Evolutionary conservation across 2,888 invertebrate species (phyloP), one percentile per base, ranked within the genome.

Genomic region (Cheilosia scutellata): DNA sequence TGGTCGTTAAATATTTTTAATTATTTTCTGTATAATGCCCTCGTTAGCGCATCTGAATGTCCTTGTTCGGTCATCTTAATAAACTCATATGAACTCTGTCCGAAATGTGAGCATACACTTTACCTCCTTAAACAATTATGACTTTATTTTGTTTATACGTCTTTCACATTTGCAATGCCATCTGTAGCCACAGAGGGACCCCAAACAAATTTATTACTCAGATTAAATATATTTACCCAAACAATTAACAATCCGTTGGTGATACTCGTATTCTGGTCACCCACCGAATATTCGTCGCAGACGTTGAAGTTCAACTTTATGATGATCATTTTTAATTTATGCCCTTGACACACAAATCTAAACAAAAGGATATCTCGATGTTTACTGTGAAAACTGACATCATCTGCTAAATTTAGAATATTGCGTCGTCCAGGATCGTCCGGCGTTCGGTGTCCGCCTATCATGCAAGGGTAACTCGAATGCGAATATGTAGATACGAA

Each of bases 321-420:
- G 42, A 65, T 29, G 40, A 60, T 29, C 16, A 9, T 40, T 84
- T 53, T 60, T 53, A 72, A 65, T 80, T 70, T 31, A 76, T 76
- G 70, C 79, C 83, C 83, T 79, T 84, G 79, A 70, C 83, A 79
- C 40, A 79, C 9, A 65, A 65, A 51, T 5, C 70, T 37, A 71
- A 44, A 68, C 60, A 68, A 72, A 83, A 83, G 79, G 79, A 84
- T 75, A 58, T 47, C 11, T 57, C 70, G 47, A 70, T 74, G 55
- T 72, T 66, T 72, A 55, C 60, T 57, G 74, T 47, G 80, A 71
- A 75, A 62, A 44, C 58, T 84, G 84, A 84, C 47, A 47, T 76
- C 84, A 84, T 70, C 2, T 25, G 80, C 65, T 84, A 84, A 84
- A 60, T 80, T 84, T 80, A 80, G 84, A 84, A 58, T 5, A 62